A percentile compares a stretch with the other conserved stretches of the same genome.
Evolutionary conservation across 1,140 invertebrate genomes (phyloP).

Genomic region (Rhagoletis pomonella): DNA sequence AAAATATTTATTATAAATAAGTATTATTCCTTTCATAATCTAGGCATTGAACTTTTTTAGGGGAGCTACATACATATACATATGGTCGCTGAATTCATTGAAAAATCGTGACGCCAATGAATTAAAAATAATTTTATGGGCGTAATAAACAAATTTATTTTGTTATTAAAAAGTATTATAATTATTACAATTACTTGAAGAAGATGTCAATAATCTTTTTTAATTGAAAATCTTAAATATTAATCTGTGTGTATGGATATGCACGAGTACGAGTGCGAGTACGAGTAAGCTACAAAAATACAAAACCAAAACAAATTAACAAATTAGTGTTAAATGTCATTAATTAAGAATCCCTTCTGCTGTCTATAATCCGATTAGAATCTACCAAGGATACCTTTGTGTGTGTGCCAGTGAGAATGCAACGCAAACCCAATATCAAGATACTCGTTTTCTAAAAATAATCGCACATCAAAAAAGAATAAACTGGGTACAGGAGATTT

Average conservation of each 20-base stretch:
- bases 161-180: neutral
- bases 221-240: neutral
- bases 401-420: too few relatives aligned
- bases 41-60: slow-evolving; percentile 1
- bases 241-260: too few relatives aligned
- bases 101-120: slow-evolving; percentile 3
- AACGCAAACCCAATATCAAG: too few relatives aligned
- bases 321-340: too few relatives aligned
- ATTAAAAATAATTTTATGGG: slow-evolving; percentile 18
- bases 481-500: neutral
- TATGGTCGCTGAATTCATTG: slow-evolving; percentile 4
- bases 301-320: too few relatives aligned
- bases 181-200: neutral
- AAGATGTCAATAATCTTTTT: neutral
- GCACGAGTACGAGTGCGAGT: too few relatives aligned
- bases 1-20: neutral
- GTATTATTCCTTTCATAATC: neutral
- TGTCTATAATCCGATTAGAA: too few relatives aligned
- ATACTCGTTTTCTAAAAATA: neutral
- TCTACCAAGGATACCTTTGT: too few relatives aligned
- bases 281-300: too few relatives aligned
- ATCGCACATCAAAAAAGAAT: neutral
- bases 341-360: too few relatives aligned
- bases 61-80: too few relatives aligned
- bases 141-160: slow-evolving; percentile 1